These are phyloP conservation scores for Julus scandinavius DNA, from an alignment of 2,888 invertebrate species.

Conservation along the genomic window DNA sequence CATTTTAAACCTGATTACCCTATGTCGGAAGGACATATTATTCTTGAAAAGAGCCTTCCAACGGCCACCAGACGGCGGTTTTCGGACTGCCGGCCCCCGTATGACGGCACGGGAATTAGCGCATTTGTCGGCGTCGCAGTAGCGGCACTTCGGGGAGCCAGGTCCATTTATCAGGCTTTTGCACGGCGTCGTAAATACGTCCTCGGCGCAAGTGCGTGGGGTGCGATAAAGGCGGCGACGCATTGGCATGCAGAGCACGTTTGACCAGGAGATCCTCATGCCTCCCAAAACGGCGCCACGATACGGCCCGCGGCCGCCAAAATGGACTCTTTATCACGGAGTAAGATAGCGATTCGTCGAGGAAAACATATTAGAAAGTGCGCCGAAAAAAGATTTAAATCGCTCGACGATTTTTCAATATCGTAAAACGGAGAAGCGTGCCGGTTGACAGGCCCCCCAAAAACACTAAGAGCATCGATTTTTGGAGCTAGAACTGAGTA, in stretches of 20 bases:
- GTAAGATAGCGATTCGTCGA: neutral
- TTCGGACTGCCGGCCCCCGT: too few relatives aligned
- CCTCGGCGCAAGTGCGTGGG: neutral
- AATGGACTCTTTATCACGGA: neutral
- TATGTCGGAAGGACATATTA: too few relatives aligned
- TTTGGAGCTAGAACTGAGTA: neutral
- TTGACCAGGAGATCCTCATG: neutral
- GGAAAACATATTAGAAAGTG: neutral
- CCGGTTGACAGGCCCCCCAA: neutral
- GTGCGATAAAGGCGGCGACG: neutral
- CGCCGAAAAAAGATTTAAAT: neutral
- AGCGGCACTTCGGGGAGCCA: neutral
- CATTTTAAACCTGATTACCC: too few relatives aligned
- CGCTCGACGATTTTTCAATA: conserved; percentile 1
- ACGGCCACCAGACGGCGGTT: too few relatives aligned
- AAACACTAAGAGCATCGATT: neutral
- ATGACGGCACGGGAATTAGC: neutral
- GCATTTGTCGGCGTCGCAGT: neutral
- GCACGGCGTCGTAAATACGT: neutral
- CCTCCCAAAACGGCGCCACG: too few relatives aligned
- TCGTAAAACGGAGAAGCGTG: neutral
- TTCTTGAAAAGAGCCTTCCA: too few relatives aligned
- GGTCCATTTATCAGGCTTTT: neutral
- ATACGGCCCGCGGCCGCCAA: neutral
- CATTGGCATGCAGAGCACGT: neutral